These are phyloP conservation scores for Porites divaricata DNA, from an alignment of 92 coral and sea anemone genomes.

Conservation along the genomic window DNA sequence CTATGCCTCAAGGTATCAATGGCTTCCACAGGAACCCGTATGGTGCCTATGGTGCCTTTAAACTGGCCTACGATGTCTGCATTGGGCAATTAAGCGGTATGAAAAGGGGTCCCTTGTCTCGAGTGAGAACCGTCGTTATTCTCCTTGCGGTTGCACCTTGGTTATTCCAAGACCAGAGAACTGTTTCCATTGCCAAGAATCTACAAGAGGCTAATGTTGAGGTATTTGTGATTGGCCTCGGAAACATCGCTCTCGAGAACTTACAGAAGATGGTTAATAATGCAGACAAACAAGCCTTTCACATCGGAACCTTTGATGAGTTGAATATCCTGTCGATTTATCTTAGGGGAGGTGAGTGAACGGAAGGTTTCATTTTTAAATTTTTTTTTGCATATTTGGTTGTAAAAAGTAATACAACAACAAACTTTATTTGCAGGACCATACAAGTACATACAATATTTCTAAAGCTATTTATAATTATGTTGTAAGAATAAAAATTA, in stretches of 20 bases:
- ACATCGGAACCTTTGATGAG: conserved; percentile 55
- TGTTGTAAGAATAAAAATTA: too few species aligned
- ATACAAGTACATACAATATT: too few species aligned
- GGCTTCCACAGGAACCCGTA: conserved; percentile 66
- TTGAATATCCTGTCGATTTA: conserved; percentile 78
- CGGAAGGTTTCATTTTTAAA: too few species aligned
- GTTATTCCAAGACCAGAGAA: conserved; percentile 40
- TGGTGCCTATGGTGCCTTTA: conserved; percentile 67
- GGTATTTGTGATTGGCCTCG: conserved; percentile 76
- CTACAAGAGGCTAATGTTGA: conserved; percentile 47
- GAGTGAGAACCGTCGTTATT: conserved; percentile 59
- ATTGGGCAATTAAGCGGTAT: conserved; percentile 24
- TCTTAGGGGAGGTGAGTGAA: conserved; percentile 75
- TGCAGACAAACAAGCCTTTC: conserved; percentile 60
- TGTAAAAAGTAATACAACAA: too few species aligned
- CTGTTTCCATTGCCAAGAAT: conserved; percentile 42
- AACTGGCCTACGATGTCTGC: conserved; percentile 49
- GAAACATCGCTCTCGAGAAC: neutral
- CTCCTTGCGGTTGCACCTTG: conserved; percentile 60
- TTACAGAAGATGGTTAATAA: neutral
- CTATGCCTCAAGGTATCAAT: conserved; percentile 17
- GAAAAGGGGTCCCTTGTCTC: conserved; percentile 40
- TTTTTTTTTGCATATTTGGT: too few species aligned
- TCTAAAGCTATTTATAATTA: too few species aligned
- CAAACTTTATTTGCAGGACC: too few species aligned